Evolutionary conservation across 2,888 invertebrate species (phyloP).

Genomic region (Sceliomorpha sp.): DNA sequence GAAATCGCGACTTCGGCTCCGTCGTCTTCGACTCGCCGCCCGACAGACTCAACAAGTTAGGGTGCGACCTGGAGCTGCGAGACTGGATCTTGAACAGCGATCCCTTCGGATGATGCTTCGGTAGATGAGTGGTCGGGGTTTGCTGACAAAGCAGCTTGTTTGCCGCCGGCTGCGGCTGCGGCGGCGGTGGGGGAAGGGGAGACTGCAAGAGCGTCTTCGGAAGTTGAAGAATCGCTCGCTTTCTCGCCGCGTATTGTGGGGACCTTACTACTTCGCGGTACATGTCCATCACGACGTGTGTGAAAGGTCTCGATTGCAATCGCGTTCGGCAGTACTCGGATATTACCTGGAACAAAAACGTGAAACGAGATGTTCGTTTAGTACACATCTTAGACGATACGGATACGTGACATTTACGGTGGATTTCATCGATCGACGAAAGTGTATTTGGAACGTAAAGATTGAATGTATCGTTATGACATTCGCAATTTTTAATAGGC

Average conservation of each 20-base stretch:
- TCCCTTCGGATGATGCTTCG: conserved; percentile 66
- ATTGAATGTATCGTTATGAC: too few species aligned
- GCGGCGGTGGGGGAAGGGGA: conserved; percentile 1
- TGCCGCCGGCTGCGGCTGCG: too few species aligned
- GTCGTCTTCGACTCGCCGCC: conserved; percentile 38
- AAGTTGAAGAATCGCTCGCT: conserved; percentile 62
- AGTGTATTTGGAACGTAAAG: too few species aligned
- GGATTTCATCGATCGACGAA: too few species aligned
- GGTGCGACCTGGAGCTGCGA: conserved; percentile 76
- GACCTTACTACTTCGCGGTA: conserved; percentile 81
- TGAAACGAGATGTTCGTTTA: too few species aligned
- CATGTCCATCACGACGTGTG: conserved; percentile 84
- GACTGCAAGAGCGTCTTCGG: conserved; percentile 35
- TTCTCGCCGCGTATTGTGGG: conserved; percentile 72
- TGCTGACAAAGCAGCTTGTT: conserved; percentile 25
- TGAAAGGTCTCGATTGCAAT: conserved; percentile 83
- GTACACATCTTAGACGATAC: too few species aligned
- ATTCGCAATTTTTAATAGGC: too few species aligned
- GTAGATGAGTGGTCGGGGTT: conserved; percentile 27
- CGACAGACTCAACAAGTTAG: conserved; percentile 71
- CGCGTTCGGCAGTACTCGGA: conserved; percentile 83
- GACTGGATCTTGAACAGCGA: conserved; percentile 72
- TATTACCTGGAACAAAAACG: conserved; percentile 81
- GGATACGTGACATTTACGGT: too few species aligned
- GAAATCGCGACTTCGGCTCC: conserved; percentile 64